These are phyloP conservation scores for Diabrotica undecimpunctata DNA, from an alignment of 1,140 invertebrate species.

Conservation along the genomic window DNA sequence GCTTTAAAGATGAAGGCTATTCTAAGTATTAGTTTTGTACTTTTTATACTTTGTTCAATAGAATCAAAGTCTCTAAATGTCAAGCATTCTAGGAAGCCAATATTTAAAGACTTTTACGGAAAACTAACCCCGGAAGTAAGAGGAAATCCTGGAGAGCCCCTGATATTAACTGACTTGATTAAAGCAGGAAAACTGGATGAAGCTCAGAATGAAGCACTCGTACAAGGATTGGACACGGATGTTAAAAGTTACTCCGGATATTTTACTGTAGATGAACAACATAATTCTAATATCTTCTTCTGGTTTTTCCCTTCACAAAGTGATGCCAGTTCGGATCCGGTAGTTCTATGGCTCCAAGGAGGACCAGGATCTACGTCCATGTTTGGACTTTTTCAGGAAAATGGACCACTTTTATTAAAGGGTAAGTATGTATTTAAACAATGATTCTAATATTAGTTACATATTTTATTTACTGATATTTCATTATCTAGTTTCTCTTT, in stretches of 20 bases:
- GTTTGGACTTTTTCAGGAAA: constrained; percentile 24
- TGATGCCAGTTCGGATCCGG: constrained; percentile 53
- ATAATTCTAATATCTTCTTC: constrained; percentile 68
- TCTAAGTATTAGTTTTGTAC: too few relatives aligned
- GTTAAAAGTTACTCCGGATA: constrained; percentile 57
- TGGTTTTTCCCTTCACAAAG: constrained; percentile 71
- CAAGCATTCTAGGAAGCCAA: too few relatives aligned
- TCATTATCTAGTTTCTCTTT: too few relatives aligned
- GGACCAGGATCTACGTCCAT: constrained; percentile 53
- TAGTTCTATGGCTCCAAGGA: constrained; percentile 73
- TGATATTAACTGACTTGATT: constrained; percentile 55
- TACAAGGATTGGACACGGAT: constrained; percentile 19
- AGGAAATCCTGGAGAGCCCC: constrained; percentile 35
- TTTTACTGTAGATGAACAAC: constrained; percentile 63
- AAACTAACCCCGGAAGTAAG: too few relatives aligned
- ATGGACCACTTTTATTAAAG: constrained; percentile 26
- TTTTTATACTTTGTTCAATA: too few relatives aligned
- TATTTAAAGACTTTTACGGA: too few relatives aligned
- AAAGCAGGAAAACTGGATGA: constrained; percentile 48
- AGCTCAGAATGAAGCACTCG: constrained; percentile 33
- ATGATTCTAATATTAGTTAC: too few relatives aligned
- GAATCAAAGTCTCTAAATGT: too few relatives aligned
- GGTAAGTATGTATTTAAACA: too few relatives aligned
- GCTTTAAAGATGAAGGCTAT: too few relatives aligned
- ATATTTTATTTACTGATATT: too few relatives aligned